phyloP scores from a whole-genome alignment of 1,140 invertebrate species.

The Trissolcus basalis region DNA sequence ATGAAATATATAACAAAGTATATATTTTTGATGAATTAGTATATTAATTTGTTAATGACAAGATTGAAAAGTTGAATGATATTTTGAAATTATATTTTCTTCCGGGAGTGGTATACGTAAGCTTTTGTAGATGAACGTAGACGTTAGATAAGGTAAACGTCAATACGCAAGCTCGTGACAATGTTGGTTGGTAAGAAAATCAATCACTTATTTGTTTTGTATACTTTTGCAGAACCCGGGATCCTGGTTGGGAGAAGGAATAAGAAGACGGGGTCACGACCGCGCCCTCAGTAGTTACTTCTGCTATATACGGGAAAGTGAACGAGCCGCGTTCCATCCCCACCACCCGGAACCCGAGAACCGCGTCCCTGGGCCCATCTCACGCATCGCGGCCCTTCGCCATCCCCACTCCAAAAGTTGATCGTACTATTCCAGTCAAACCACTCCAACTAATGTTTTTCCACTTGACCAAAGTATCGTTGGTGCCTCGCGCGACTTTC shows the following conservation, averaged over 20 bases:
- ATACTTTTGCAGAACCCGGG: too few relatives aligned
- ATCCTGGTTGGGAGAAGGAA: slow-evolving; percentile 42
- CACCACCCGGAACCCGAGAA: slow-evolving; percentile 59
- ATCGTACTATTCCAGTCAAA: slow-evolving; percentile 25
- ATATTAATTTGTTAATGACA: too few relatives aligned
- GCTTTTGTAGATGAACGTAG: too few relatives aligned
- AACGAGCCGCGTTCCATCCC: slow-evolving; percentile 76
- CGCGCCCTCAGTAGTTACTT: slow-evolving; percentile 71
- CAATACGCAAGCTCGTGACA: too few relatives aligned
- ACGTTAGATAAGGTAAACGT: too few relatives aligned
- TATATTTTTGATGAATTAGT: too few relatives aligned
- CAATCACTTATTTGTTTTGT: too few relatives aligned
- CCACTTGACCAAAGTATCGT: slow-evolving; percentile 21
- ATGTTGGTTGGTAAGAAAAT: too few relatives aligned
- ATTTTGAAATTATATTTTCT: too few relatives aligned
- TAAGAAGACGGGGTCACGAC: slow-evolving; percentile 68
- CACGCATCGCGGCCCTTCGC: slow-evolving; percentile 57
- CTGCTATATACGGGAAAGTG: slow-evolving; percentile 71
- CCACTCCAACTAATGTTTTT: slow-evolving; percentile 38
- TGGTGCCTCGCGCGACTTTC: slow-evolving; percentile 1
- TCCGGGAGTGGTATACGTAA: too few relatives aligned
- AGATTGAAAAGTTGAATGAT: too few relatives aligned
- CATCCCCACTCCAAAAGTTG: slow-evolving; percentile 1
- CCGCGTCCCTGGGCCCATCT: slow-evolving; percentile 21
- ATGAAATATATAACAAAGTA: too few relatives aligned